Conservation (phyloP, 35 echinoderm and acorn worm species). For the Heliocidaris erythrogramma region DNA sequence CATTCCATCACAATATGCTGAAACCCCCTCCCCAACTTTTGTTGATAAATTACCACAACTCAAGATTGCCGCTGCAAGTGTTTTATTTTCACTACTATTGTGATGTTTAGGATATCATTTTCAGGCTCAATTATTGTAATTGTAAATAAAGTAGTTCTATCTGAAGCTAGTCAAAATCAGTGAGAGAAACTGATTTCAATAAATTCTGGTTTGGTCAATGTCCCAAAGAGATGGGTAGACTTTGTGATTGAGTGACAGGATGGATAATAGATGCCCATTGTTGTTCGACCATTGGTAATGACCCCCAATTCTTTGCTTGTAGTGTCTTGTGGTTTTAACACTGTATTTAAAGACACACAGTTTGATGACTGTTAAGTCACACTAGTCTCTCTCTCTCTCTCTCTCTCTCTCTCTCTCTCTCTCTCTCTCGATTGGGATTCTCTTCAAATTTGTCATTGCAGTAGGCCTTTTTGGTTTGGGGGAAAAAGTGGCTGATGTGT, state of each 20-base stretch:
- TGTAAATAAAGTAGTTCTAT: too few relatives aligned
- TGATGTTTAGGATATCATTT: too few relatives aligned
- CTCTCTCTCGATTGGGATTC: neutral
- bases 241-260: neutral
- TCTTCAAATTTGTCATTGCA: neutral
- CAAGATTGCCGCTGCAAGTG: too few relatives aligned
- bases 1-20: too few relatives aligned
- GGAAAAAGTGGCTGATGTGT: neutral
- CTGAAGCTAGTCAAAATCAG: neutral
- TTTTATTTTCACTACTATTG: too few relatives aligned
- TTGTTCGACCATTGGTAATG: neutral
- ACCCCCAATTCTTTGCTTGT: neutral
- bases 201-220: neutral
- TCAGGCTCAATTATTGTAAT: too few relatives aligned
- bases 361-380: neutral
- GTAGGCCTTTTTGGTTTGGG: neutral
- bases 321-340: neutral
- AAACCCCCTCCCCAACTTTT: too few relatives aligned
- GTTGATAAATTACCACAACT: too few relatives aligned
- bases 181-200: neutral
- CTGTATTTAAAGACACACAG: neutral
- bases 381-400: too few relatives aligned
- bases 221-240: neutral
- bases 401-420: too few relatives aligned
- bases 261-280: neutral